These are phyloP conservation scores for Drosophila nr. fundita DNA, from an alignment of 2,888 invertebrate species.

Conservation along the genomic window DNA sequence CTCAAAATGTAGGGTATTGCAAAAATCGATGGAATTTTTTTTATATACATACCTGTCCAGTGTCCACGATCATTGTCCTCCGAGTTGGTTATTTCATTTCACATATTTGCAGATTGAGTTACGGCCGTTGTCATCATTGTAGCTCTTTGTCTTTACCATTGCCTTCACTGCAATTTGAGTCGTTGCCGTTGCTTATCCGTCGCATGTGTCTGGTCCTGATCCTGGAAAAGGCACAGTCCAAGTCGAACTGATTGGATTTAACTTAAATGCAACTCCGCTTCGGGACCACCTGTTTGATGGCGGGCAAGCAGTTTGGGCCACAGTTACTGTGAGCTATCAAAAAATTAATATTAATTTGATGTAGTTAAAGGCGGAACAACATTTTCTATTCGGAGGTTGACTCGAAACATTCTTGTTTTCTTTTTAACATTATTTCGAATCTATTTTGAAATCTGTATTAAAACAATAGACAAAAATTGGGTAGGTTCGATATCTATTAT, in stretches of 20 bases:
- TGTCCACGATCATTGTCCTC: conserved; percentile 54
- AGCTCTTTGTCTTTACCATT: conserved; percentile 37
- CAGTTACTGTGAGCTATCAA: conserved; percentile 4
- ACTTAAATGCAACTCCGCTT: conserved; percentile 57
- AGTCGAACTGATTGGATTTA: conserved; percentile 17
- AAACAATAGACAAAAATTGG: neutral
- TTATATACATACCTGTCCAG: conserved; percentile 1
- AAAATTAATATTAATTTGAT: neutral
- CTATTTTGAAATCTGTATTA: neutral
- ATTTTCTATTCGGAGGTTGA: neutral
- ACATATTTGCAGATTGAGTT: conserved; percentile 70
- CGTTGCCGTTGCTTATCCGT: neutral
- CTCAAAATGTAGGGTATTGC: conserved; percentile 29
- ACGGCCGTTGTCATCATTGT: conserved; percentile 40
- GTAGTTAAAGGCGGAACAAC: neutral
- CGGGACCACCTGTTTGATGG: conserved; percentile 5
- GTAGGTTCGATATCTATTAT: neutral
- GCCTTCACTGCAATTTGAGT: conserved; percentile 6
- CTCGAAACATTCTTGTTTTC: neutral
- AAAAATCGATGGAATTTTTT: conserved; percentile 27
- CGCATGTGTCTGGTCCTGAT: neutral
- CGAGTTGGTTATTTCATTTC: conserved; percentile 52
- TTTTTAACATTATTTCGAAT: neutral
- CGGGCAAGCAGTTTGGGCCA: neutral
- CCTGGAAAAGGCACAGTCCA: neutral